Base-by-base conservation (phyloP, 2,113 vertebrate genomes). In the Pseudopodoces humilis region DNA sequence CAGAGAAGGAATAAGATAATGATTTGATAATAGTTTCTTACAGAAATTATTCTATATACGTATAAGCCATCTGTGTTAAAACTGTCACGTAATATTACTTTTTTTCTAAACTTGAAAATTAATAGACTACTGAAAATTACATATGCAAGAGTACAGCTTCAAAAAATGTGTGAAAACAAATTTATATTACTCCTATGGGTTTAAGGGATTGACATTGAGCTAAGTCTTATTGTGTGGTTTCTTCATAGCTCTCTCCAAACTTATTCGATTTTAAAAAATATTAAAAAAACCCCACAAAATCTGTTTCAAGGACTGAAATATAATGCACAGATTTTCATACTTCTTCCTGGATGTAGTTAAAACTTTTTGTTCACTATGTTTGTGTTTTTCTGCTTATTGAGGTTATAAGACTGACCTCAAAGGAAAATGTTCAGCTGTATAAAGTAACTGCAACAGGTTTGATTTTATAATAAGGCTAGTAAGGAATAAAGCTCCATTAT, bases 131-230 rank as follows among this genome's bases (percentile, higher is more conserved):
- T 39, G 35, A 69, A 72, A 88, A 80, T 21, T 28, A 7, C 9
- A 3, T 39, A 68, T 22, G 5, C 11, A 70, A 15, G 28, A 35
- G 11, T 22, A 24, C 2, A 68, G 9, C 11, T 76, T 72, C 18
- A 50, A 69, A 65, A 14, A 55, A n/a, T 16, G 1, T 23, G 33
- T 20, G 5, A 4, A 5, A 64, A 21, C 5, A 83, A 41, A 59
- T 35, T 23, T 56, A 0, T 70, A 20, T 30, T 22, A 3, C 2
- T 59, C 4, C 4, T 31, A 2, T 24, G 7, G 7, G 1, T n/a
- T 80, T 67, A 88, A 75, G 7, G 10, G 23, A 53, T 70, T 72
- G 4, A 63, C 18, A 27, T 4, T 44, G 9, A n/a, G 6, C 21
- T 78, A 62, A 33, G 5, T 52, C 16, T 83, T 50, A 37, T 8